Percentiles rank a stretch among this genome's conserved stretches.
Conservation (phyloP, 2,888 invertebrate species). For the Labia minor region DNA sequence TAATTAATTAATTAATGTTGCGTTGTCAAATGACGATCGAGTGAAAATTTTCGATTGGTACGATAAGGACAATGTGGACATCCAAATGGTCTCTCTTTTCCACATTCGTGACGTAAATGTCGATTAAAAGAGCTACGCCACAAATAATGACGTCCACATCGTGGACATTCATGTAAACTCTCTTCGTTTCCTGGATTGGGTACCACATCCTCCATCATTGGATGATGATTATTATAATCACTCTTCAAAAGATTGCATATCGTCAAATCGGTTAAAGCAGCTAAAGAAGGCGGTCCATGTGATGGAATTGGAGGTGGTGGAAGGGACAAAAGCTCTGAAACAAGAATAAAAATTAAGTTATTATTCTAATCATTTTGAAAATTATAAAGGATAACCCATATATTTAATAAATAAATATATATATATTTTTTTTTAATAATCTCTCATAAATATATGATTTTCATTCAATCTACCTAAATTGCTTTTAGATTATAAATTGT, state of each 20-base stretch:
- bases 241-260: neutral
- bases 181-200: neutral
- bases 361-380: too few species aligned
- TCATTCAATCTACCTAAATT: too few species aligned
- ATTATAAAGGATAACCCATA: too few species aligned
- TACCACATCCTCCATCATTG: neutral
- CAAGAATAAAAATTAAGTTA: neutral
- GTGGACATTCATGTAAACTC: slow-evolving; percentile 30
- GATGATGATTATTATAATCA: neutral
- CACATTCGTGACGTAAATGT: slow-evolving; percentile 38
- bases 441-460: too few species aligned
- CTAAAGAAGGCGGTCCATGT: neutral
- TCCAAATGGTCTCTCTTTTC: slow-evolving; percentile 33
- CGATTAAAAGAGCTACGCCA: slow-evolving; percentile 36
- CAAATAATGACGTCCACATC: slow-evolving; percentile 37
- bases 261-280: neutral
- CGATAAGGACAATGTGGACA: slow-evolving; percentile 34
- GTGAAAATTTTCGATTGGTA: slow-evolving; percentile 39
- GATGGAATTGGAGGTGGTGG: neutral
- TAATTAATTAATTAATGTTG: neutral
- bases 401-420: too few species aligned
- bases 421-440: too few species aligned
- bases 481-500: too few species aligned
- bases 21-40: neutral
- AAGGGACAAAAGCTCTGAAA: neutral